phyloP scores from a whole-genome alignment of 2,797 vertebrate species.

The Anabacerthia variegaticeps region DNA sequence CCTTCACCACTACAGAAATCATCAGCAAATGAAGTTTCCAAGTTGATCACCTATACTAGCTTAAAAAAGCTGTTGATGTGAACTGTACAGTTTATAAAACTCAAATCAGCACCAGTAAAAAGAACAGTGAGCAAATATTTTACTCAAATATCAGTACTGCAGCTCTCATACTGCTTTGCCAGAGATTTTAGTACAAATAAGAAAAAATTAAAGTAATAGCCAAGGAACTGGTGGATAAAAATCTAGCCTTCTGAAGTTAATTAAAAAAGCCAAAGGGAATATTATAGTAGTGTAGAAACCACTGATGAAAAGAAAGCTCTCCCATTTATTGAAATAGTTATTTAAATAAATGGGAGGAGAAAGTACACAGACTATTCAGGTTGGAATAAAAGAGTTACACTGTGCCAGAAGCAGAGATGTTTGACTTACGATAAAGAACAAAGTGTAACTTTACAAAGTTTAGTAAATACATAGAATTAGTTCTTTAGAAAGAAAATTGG shows the following conservation, averaged over 20 bases:
- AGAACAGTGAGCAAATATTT: neutral
- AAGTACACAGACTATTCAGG: neutral
- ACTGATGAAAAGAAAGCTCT: constrained; percentile 1
- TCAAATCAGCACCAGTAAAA: neutral
- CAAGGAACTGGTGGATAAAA: neutral
- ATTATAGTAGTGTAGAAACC: neutral
- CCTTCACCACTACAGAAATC: neutral
- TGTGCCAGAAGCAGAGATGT: constrained; percentile 6
- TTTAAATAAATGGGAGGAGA: neutral
- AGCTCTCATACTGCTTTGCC: neutral
- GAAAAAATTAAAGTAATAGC: neutral
- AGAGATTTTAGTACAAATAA: neutral
- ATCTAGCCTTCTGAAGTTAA: neutral
- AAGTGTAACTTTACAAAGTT: neutral
- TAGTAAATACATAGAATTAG: neutral
- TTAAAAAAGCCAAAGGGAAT: constrained; percentile 30
- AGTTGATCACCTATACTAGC: neutral
- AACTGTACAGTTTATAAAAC: neutral
- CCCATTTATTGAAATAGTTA: neutral
- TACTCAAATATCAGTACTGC: neutral
- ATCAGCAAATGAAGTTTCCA: neutral
- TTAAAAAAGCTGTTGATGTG: neutral
- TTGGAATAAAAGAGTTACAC: neutral
- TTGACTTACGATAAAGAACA: constrained; percentile 1
- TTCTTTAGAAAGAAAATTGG: neutral